These are phyloP conservation scores for Stratiolaelaps scimitus DNA, from an alignment of 1,140 invertebrate species.

Conservation along the genomic window DNA sequence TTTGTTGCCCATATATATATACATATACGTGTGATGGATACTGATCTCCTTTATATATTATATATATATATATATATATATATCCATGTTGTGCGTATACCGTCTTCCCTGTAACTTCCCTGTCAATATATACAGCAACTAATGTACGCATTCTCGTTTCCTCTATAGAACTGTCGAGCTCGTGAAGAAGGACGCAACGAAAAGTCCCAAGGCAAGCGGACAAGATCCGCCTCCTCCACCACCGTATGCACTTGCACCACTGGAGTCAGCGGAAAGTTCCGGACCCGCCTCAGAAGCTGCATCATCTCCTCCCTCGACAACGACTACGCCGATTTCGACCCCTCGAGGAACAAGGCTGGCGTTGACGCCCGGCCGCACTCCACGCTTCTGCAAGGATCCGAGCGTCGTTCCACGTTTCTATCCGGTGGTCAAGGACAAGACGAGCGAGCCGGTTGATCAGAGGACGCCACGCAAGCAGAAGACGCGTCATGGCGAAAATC, in stretches of 20 bases:
- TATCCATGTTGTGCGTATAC: too few species aligned
- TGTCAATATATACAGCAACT: too few species aligned
- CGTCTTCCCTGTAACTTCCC: too few species aligned
- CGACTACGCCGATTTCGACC: slow-evolving; percentile 27
- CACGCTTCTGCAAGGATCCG: slow-evolving; percentile 37
- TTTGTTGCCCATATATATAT: too few species aligned
- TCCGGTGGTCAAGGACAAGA: slow-evolving; percentile 72
- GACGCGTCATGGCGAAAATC: slow-evolving; percentile 78
- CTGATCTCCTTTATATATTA: too few species aligned
- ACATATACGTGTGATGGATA: too few species aligned
- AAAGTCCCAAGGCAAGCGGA: slow-evolving; percentile 37
- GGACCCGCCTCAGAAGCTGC: slow-evolving; percentile 33
- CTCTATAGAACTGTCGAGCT: slow-evolving; percentile 75
- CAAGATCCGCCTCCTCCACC: slow-evolving; percentile 57
- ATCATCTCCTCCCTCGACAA: slow-evolving; percentile 34
- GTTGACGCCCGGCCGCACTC: slow-evolving; percentile 35
- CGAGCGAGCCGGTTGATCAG: slow-evolving; percentile 46
- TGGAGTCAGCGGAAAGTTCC: background rate
- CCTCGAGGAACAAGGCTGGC: background rate
- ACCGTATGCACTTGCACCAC: slow-evolving; percentile 38
- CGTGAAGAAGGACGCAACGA: slow-evolving; percentile 70
- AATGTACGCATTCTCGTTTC: background rate
- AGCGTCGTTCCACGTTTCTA: slow-evolving; percentile 63
- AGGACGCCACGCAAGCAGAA: slow-evolving; percentile 63
- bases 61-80: too few species aligned